Evolutionary conservation across 2,888 invertebrate species (phyloP).

Genomic region (Xanthia togata): DNA sequence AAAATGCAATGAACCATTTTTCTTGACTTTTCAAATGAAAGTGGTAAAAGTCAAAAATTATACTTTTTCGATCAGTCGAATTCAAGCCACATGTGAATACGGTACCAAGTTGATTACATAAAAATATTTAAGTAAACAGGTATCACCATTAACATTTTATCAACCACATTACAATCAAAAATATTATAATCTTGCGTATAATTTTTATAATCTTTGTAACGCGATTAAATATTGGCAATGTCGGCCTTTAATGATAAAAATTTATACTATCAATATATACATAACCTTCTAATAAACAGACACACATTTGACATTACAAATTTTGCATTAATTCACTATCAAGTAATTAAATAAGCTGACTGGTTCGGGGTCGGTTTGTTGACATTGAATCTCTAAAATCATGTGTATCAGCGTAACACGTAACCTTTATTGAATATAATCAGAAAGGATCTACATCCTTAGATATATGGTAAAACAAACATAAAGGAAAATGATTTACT

Average conservation of each 20-base stretch:
- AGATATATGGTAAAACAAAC: not conserved
- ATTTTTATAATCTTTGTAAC: not conserved
- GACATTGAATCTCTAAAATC: slow-evolving; percentile 40
- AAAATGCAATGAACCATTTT: not conserved
- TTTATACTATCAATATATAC: slow-evolving; percentile 14
- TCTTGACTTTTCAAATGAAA: not conserved
- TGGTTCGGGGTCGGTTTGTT: slow-evolving; percentile 15
- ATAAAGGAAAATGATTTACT: not conserved
- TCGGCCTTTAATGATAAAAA: slow-evolving; percentile 11
- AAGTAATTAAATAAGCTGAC: slow-evolving; percentile 31
- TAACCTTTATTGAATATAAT: slow-evolving; percentile 3
- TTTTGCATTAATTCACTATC: slow-evolving; percentile 25
- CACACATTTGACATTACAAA: slow-evolving; percentile 18
- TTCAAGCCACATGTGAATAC: not conserved
- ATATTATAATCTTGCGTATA: not conserved
- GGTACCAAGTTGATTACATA: not conserved
- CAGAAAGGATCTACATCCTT: not conserved
- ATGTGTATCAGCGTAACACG: not conserved
- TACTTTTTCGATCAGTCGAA: not conserved
- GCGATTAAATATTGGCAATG: slow-evolving; percentile 21
- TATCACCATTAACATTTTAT: not conserved
- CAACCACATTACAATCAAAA: slow-evolving; percentile 10
- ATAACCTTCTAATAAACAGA: slow-evolving; percentile 32
- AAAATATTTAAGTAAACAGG: not conserved
- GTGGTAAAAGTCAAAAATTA: not conserved